A percentile compares a stretch with the other conserved stretches of the same genome.
phyloP scores from a whole-genome alignment of 2,888 invertebrate species.

The Ecliptopera silaceata region DNA sequence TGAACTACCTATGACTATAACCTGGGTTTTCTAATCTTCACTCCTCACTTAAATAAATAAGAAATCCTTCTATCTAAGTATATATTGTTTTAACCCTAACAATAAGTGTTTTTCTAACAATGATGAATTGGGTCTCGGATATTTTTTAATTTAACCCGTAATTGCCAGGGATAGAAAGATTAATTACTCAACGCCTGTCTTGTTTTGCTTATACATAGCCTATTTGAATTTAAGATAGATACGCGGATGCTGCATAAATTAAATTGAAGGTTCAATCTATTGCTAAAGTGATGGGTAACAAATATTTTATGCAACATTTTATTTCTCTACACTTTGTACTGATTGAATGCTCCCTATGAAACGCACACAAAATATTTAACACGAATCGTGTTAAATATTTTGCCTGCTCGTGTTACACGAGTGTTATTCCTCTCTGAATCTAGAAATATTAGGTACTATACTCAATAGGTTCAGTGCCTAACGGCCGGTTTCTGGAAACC shows the following conservation, averaged over 20 bases:
- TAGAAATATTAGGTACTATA: no score
- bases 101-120: neutral
- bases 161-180: slow-evolving; percentile 17
- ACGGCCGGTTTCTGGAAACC: no score
- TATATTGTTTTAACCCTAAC: neutral
- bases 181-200: slow-evolving; percentile 18
- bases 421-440: no score
- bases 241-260: slow-evolving; percentile 20
- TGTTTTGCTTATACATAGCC: slow-evolving; percentile 12
- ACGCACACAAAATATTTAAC: no score
- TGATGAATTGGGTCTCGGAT: slow-evolving; percentile 2
- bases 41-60: no score
- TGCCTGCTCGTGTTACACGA: no score
- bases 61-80: neutral
- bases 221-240: slow-evolving; percentile 27
- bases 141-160: slow-evolving; percentile 12
- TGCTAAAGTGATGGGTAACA: neutral
- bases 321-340: no score
- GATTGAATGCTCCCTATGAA: no score
- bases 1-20: no score
- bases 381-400: no score
- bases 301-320: neutral
- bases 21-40: no score
- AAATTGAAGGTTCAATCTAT: slow-evolving; percentile 16
- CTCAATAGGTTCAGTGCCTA: no score